phyloP scores from a whole-genome alignment of 2,113 vertebrate species.

The Tylochromis polylepis region DNA sequence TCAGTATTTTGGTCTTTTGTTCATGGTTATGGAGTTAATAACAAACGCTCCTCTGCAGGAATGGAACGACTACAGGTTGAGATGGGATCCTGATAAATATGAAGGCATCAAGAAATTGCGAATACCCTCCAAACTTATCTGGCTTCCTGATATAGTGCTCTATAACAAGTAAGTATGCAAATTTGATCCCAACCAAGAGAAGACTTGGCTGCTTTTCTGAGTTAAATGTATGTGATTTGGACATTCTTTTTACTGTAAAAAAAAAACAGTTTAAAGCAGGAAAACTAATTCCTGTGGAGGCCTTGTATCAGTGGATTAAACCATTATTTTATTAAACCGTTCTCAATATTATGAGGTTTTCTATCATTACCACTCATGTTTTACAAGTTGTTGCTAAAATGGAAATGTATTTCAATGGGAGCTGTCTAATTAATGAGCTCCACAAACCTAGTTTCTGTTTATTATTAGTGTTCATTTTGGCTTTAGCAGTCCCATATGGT shows the following conservation, averaged over 20 bases:
- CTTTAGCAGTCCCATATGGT: background rate
- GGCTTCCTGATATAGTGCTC: conserved; percentile 80
- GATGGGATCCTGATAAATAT: conserved; percentile 77
- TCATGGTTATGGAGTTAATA: background rate
- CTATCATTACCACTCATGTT: background rate
- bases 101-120: conserved; percentile 76
- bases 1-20: background rate
- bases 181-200: background rate
- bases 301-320: background rate
- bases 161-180: conserved; percentile 74
- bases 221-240: background rate
- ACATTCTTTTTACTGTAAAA: background rate
- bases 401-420: background rate
- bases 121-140: conserved; percentile 76
- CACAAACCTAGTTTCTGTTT: background rate
- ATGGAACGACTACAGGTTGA: conserved; percentile 78
- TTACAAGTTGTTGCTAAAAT: conserved; percentile 31
- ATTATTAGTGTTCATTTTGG: background rate
- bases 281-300: background rate
- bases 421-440: conserved; percentile 29
- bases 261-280: background rate
- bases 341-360: conserved; percentile 7
- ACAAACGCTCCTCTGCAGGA: conserved; percentile 52
- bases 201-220: background rate
- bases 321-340: background rate